Evolutionary conservation across 2,113 vertebrate species (phyloP).

Genomic region (Melozone crissalis): DNA sequence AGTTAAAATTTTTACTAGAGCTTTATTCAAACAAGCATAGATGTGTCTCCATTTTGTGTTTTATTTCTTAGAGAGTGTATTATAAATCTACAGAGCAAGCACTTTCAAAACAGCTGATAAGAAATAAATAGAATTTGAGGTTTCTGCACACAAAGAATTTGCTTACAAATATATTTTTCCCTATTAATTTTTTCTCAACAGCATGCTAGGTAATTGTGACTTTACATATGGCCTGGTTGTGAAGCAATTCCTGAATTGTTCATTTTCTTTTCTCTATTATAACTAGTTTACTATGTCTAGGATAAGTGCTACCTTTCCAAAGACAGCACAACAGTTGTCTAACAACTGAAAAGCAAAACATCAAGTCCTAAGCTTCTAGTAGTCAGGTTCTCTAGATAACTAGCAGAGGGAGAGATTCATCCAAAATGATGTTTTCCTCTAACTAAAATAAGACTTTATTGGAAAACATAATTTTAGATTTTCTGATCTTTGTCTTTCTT

Average conservation of each 20-base stretch:
- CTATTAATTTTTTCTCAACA: constrained; percentile 16
- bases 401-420: background rate
- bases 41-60: background rate
- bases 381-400: background rate
- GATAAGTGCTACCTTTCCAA: background rate
- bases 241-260: background rate
- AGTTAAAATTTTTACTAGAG: background rate
- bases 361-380: background rate
- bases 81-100: background rate
- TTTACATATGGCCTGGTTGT: background rate
- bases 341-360: background rate
- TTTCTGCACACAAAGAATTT: background rate
- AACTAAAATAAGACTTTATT: background rate
- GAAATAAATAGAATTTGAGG: background rate
- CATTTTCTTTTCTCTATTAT: constrained; percentile 10
- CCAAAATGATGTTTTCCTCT: background rate
- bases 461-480: background rate
- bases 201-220: background rate
- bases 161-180: background rate
- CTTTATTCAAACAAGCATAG: background rate
- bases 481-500: background rate
- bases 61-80: background rate
- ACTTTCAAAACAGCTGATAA: constrained; percentile 27
- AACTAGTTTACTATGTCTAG: background rate
- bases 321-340: background rate